These are phyloP conservation scores for Psittacula echo DNA, from an alignment of 2,797 vertebrate genomes.

Conservation along the genomic window DNA sequence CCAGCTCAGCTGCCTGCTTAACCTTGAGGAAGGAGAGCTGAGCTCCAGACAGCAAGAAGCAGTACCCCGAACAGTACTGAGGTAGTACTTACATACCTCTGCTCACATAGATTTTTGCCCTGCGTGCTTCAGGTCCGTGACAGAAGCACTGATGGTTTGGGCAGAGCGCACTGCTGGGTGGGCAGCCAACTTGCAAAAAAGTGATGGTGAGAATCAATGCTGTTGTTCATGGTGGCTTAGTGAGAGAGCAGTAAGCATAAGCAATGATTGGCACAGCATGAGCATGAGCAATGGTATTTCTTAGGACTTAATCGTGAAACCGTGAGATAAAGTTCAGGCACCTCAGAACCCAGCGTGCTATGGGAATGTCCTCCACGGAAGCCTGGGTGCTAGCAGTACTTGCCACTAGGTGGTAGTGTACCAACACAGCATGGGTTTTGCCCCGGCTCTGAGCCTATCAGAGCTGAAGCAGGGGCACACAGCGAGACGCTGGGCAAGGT, in stretches of 20 bases:
- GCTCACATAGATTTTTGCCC: background rate
- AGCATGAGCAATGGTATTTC: accelerated
- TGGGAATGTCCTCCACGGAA: accelerated
- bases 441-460: accelerated
- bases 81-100: background rate
- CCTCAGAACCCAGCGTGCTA: accelerated
- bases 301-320: background rate
- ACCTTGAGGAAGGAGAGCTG: background rate
- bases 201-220: accelerated
- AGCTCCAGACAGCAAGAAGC: background rate
- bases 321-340: accelerated
- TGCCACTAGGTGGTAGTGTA: constrained; percentile 35
- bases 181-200: background rate
- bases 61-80: background rate
- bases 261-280: accelerated
- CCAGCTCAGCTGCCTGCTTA: background rate
- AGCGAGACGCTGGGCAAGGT: background rate
- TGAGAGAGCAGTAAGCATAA: background rate
- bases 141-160: background rate
- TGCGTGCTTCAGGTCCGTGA: background rate
- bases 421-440: background rate
- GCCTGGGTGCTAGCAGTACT: accelerated
- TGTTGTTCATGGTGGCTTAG: accelerated
- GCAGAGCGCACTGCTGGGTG: accelerated
- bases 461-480: accelerated